Base-by-base conservation (phyloP, 1,140 invertebrate genomes). In the Drosophila jambulina region DNA sequence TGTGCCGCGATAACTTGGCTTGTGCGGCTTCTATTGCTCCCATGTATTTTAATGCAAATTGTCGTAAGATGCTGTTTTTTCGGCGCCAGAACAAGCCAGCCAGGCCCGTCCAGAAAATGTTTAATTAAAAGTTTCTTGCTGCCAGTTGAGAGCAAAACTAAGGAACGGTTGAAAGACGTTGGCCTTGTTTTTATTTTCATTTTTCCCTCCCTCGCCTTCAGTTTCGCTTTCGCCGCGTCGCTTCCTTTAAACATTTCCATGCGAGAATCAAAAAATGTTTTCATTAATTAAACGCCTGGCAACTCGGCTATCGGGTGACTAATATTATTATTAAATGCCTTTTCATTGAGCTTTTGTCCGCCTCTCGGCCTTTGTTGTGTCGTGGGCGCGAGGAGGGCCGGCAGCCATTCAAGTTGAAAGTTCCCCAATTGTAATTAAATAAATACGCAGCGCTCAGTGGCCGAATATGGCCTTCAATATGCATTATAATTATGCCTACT, bases 371-470 rank as follows among this genome's bases (percentile, higher is more conserved):
- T 86, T 87, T 87, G 83, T 80, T 42, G 45, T 51, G 49, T 45
- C 67, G 59, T 65, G 63, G 42, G 9, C 17, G 19, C 23, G 32
- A 1, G 27, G 13, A 32, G 19, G 27, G 15, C 42, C 38, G 70
- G 84, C 63, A 88, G 85, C 84, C 85, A 81, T 80, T 90, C 80
- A 88, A 90, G 84, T 90, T 64, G 78, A 88, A 88, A 81, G 85
- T 75, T 79, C 36, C 78, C 75, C 76, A 79, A 84, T 84, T 88
- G 86, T 88, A 88, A 88, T 88, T 88, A 90, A 80, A 78, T 84
- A 77, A 70, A 83, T 71, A 78, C 74, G 65, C 63, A 58, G 57
- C 40, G 76, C 53, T 38, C 56, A 51, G 42, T 60, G 56, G 38
- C 40, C 40, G 53, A 58, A 53, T 63, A 69, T 45, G 54, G 58